Base-by-base conservation (phyloP, 1,140 invertebrate species). In the Popillia japonica region DNA sequence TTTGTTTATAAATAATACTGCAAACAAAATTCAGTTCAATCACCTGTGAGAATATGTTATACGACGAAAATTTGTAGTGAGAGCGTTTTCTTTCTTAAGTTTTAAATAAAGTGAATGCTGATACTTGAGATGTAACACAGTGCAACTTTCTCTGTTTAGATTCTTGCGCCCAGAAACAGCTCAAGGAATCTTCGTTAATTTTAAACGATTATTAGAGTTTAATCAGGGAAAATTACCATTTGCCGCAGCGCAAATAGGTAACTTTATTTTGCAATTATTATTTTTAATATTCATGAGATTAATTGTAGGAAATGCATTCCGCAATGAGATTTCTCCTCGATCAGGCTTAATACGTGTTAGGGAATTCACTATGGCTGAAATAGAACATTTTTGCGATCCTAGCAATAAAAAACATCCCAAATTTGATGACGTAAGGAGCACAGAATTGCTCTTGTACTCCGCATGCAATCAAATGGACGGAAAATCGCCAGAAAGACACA, bases 321-420 rank as follows among this genome's bases (percentile, higher is more conserved):
- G 99, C 81, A 99, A 99, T 90, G 99, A 99, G 90, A 99, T 99
- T 80, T 99, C 98, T 0, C 99, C 99, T 14, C 89, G 98, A 75
- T 98, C 98, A 83, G 98, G 98, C 0, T 89, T 99, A 9, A 94
- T 99, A 17, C 91, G 98, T 85, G 98, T 99, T 0, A 90, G 95
- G 84, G 99, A 99, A 86, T 99, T 99, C 84, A 99, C 98, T 0
- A 99, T 99, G 98, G 98, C 98, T 72, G 99, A 99, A 90, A 99
- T 99, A 82, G 99, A 99, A 87, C 98, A 99, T 89, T 99, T 99
- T 87, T 98, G 98, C 88, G 97, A 99, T 88, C 96, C 98, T 0
- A 87, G 82, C 2, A 90, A 95, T 79, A 99, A 99, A 84, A 91
- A 89, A 79, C 97, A 99, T 89, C 92, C 94, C 0, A 99, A 99